Percentiles rank a stretch among this genome's conserved stretches.
phyloP scores from a whole-genome alignment of 2,797 vertebrate species.

The Choloepus didactylus region DNA sequence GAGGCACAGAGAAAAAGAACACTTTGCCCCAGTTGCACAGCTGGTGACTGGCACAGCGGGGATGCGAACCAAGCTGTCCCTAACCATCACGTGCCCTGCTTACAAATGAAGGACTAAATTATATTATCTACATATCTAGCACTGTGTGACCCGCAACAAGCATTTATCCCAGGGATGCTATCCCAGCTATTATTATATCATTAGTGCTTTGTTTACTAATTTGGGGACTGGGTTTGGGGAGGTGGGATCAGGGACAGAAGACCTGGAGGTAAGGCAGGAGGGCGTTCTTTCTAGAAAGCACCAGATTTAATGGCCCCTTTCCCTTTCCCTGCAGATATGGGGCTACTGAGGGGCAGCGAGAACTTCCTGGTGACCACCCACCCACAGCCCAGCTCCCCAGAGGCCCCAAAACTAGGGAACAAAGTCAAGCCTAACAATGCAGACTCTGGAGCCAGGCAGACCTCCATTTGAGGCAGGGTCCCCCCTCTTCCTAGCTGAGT shows the following conservation, averaged over 20 bases:
- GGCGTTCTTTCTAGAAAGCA: background rate
- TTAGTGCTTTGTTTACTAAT: background rate
- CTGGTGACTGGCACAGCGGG: background rate
- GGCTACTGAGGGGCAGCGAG: background rate
- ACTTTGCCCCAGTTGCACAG: background rate
- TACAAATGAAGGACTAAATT: background rate
- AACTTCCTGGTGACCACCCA: background rate
- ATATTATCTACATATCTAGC: background rate
- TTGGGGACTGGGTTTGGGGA: background rate
- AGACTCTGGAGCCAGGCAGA: background rate
- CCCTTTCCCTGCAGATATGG: background rate
- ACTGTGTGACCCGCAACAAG: background rate
- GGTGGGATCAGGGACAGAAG: background rate
- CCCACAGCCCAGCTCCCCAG: background rate
- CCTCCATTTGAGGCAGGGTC: background rate
- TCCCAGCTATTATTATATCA: background rate
- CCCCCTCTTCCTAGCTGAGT: background rate
- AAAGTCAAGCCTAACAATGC: background rate
- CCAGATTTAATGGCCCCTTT: background rate
- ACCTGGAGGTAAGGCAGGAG: background rate
- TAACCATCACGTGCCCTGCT: background rate
- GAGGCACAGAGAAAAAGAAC: slow-evolving; percentile 1
- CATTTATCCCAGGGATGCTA: background rate
- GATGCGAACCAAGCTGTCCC: background rate
- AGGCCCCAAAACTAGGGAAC: background rate